Evolutionary conservation across 2,113 vertebrate species (phyloP).

Genomic region (Geococcyx californianus): DNA sequence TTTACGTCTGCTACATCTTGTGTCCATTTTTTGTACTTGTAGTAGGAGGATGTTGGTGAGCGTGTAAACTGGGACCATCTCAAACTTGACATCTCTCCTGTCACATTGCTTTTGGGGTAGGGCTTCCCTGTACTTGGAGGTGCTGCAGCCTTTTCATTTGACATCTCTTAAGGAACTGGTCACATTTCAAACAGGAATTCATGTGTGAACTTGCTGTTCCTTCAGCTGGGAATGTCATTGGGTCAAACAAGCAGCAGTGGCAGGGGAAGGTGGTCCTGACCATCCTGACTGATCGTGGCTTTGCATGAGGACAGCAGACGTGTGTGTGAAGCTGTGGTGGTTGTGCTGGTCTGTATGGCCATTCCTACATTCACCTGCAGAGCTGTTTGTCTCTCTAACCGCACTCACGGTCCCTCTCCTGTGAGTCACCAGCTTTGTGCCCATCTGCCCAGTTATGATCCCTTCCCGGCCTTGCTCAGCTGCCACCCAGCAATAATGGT

Average conservation of each 20-base stretch:
- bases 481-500: no score
- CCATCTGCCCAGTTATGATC: no score
- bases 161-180: background rate
- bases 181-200: background rate
- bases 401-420: no score
- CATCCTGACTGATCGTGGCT: rapidly evolving
- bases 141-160: background rate
- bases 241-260: rapidly evolving
- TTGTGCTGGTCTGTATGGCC: no score
- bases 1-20: constrained; percentile 51
- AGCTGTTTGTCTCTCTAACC: no score
- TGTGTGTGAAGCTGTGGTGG: no score
- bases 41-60: rapidly evolving
- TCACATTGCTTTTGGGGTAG: background rate
- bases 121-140: no score
- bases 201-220: background rate
- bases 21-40: background rate
- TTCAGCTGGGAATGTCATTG: background rate
- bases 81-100: background rate
- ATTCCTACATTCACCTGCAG: no score
- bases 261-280: background rate
- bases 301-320: background rate
- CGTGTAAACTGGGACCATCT: rapidly evolving
- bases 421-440: no score
- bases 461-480: no score